Percentiles rank a stretch among this genome's conserved stretches.
phyloP scores from a whole-genome alignment of 2,113 vertebrate genomes.

The Pyxicephalus adspersus region DNA sequence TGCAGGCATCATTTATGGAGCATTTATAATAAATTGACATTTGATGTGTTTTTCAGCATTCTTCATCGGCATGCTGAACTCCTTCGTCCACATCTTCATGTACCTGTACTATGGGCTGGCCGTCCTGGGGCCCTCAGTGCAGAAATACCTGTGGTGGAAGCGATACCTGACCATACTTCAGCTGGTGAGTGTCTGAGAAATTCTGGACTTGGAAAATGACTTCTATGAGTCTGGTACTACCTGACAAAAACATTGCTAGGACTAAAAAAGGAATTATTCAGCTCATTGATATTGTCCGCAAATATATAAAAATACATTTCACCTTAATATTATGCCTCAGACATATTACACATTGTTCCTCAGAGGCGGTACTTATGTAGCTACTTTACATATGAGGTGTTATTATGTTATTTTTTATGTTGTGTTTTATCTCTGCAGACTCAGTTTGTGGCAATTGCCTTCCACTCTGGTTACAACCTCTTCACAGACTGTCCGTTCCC shows the following conservation, averaged over 20 bases:
- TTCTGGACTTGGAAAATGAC: too few relatives aligned
- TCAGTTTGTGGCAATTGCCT: slow-evolving; percentile 71
- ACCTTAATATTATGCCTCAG: too few relatives aligned
- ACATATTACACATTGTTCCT: too few relatives aligned
- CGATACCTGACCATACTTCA: slow-evolving; percentile 75
- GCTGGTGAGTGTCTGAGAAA: slow-evolving; percentile 70
- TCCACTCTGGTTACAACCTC: slow-evolving; percentile 70
- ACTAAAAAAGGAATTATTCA: too few relatives aligned
- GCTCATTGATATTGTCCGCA: too few relatives aligned
- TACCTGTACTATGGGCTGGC: slow-evolving; percentile 74
- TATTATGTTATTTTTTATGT: background rate
- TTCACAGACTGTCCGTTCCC: slow-evolving; percentile 71
- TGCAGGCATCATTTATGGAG: too few relatives aligned
- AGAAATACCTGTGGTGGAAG: slow-evolving; percentile 78
- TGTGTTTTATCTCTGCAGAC: slow-evolving; percentile 62
- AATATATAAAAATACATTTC: too few relatives aligned
- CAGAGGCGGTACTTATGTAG: too few relatives aligned
- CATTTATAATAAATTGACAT: too few relatives aligned
- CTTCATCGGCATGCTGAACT: slow-evolving; percentile 75
- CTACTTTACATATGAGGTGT: too few relatives aligned
- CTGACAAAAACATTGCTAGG: too few relatives aligned
- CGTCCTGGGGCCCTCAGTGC: slow-evolving; percentile 70
- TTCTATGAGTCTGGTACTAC: too few relatives aligned
- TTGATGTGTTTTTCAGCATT: slow-evolving; percentile 65
- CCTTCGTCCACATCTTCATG: slow-evolving; percentile 75